Conservation (phyloP, 2,797 vertebrate species). For the Chromis chromis region DNA sequence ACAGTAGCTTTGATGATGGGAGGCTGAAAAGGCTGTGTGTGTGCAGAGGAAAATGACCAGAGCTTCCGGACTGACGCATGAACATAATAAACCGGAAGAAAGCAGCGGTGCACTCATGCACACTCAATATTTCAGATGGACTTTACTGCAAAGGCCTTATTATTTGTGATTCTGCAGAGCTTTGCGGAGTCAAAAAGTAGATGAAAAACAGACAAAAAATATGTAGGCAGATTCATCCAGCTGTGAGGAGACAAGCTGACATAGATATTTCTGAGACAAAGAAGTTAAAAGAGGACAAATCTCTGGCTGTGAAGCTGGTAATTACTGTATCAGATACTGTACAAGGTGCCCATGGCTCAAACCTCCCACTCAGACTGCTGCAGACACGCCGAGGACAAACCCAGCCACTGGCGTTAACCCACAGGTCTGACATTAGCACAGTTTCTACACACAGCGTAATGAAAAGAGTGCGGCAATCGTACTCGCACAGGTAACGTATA, state of each 20-base stretch:
- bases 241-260: slow-evolving; percentile 51
- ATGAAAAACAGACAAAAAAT: slow-evolving; percentile 17
- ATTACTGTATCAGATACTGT: slow-evolving; percentile 56
- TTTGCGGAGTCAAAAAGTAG: slow-evolving; percentile 4
- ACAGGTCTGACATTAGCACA: slow-evolving; percentile 30
- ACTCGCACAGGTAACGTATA: slow-evolving; percentile 26
- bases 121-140: slow-evolving; percentile 34
- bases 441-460: slow-evolving; percentile 24
- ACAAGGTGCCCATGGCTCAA: neutral
- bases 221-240: slow-evolving; percentile 21
- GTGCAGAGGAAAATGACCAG: slow-evolving; percentile 4
- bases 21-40: slow-evolving; percentile 23
- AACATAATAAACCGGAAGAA: slow-evolving; percentile 39
- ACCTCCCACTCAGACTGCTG: slow-evolving; percentile 15
- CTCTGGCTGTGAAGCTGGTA: slow-evolving; percentile 45
- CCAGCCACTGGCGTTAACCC: slow-evolving; percentile 17
- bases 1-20: slow-evolving; percentile 48
- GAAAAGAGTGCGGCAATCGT: slow-evolving; percentile 24
- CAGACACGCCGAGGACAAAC: slow-evolving; percentile 16
- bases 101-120: slow-evolving; percentile 18
- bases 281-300: slow-evolving; percentile 48
- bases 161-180: slow-evolving; percentile 36
- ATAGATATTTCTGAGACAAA: slow-evolving; percentile 31
- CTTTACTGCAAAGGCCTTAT: slow-evolving; percentile 20
- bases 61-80: slow-evolving; percentile 26